A percentile compares a stretch with the other conserved stretches of the same genome.
Conservation (phyloP, 2,797 vertebrate genomes). For the Kryptopterus vitreolus region DNA sequence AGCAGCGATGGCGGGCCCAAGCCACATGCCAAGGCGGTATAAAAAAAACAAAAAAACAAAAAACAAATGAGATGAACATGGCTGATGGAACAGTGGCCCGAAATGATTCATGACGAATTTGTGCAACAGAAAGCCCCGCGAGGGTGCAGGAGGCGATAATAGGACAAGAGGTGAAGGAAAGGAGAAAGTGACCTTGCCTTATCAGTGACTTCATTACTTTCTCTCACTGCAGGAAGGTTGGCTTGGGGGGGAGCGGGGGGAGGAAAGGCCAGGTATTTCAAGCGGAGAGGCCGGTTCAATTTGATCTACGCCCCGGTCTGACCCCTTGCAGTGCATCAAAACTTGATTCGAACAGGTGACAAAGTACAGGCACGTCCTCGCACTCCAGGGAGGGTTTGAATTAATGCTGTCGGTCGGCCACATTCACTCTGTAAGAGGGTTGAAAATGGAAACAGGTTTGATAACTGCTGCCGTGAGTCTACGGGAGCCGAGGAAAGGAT, state of each 20-base stretch:
- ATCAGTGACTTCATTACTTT: constrained; percentile 59
- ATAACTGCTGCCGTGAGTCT: constrained; percentile 22
- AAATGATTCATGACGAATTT: constrained; percentile 59
- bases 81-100: constrained; percentile 30
- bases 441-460: constrained; percentile 50
- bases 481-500: constrained; percentile 26
- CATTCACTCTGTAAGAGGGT: constrained; percentile 34
- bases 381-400: constrained; percentile 46
- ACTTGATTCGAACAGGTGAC: constrained; percentile 53
- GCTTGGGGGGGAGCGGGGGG: neutral
- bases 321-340: constrained; percentile 45
- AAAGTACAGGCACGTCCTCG: constrained; percentile 40
- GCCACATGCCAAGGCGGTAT: no score
- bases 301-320: constrained; percentile 42
- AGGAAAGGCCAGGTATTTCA: constrained; percentile 48
- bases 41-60: neutral
- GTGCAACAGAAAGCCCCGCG: constrained; percentile 38
- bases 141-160: constrained; percentile 46
- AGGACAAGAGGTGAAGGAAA: constrained; percentile 51
- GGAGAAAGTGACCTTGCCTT: constrained; percentile 48
- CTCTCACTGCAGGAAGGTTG: constrained; percentile 35
- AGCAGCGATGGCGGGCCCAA: no score
- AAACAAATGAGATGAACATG: constrained; percentile 15
- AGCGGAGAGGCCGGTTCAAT: constrained; percentile 44
- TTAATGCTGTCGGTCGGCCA: constrained; percentile 43